These are phyloP conservation scores for Holothuria leucospilota DNA, from an alignment of 53 echinoderm and acorn worm species.

Conservation along the genomic window DNA sequence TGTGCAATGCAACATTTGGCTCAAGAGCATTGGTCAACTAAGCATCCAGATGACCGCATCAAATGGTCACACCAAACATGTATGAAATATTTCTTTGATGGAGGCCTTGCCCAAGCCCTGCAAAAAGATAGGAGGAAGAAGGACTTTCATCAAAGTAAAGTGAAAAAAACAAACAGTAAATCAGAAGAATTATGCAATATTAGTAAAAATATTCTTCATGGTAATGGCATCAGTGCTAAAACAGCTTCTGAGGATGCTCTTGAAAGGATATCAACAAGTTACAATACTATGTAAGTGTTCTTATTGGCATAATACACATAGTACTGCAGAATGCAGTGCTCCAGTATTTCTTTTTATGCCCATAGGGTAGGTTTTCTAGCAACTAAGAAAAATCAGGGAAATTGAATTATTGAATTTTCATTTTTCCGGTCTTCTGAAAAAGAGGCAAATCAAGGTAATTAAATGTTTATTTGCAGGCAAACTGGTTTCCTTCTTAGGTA, in stretches of 20 bases:
- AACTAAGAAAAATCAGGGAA: too few relatives aligned
- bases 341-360: too few relatives aligned
- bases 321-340: too few relatives aligned
- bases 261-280: constrained; percentile 65
- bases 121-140: constrained; percentile 84
- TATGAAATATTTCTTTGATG: constrained; percentile 90
- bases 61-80: constrained; percentile 96
- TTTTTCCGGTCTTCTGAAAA: too few relatives aligned
- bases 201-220: constrained; percentile 33
- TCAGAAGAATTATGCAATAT: constrained; percentile 48
- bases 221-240: constrained; percentile 42
- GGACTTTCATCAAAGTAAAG: constrained; percentile 42
- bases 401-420: too few relatives aligned
- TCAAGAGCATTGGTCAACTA: constrained; percentile 91
- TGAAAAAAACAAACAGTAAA: constrained; percentile 36
- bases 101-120: constrained; percentile 79
- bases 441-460: too few relatives aligned
- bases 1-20: constrained; percentile 99
- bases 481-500: too few relatives aligned
- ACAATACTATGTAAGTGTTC: constrained; percentile 89
- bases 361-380: too few relatives aligned
- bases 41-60: constrained; percentile 96
- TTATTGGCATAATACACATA: too few relatives aligned
- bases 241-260: constrained; percentile 5
- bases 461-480: too few relatives aligned